Conservation (phyloP, 2,113 vertebrate species). For the Mastomys coucha region DNA sequence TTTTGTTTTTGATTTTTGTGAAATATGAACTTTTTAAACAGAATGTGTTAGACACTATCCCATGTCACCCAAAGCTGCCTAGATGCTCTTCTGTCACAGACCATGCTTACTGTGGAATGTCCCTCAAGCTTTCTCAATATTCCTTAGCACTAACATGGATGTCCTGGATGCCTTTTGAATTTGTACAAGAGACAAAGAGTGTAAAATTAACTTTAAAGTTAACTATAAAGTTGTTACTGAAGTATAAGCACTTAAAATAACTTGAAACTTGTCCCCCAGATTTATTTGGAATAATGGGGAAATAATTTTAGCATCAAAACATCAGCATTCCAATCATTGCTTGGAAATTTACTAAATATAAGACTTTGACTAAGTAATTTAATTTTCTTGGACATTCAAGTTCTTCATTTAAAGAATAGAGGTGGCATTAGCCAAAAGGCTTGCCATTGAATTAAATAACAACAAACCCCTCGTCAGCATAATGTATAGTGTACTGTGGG, state of each 20-base stretch:
- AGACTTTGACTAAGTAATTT: neutral
- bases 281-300: neutral
- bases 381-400: neutral
- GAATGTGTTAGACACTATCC: neutral
- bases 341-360: neutral
- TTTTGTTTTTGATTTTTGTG: neutral
- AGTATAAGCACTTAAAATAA: neutral
- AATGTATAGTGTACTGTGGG: neutral
- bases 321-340: neutral
- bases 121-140: neutral
- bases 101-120: neutral
- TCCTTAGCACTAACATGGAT: neutral
- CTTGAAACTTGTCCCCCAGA: neutral
- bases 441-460: neutral
- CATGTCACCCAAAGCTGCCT: neutral
- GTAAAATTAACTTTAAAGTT: slow-evolving; percentile 8
- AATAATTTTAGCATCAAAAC: neutral
- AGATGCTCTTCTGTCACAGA: neutral
- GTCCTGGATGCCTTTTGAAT: neutral
- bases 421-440: neutral
- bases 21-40: neutral
- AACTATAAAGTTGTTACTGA: neutral
- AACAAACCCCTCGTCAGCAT: neutral
- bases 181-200: neutral
- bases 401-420: slow-evolving; percentile 31